Evolutionary conservation across 2,113 vertebrate species (phyloP).

Genomic region (Herpetotheres cachinnans): DNA sequence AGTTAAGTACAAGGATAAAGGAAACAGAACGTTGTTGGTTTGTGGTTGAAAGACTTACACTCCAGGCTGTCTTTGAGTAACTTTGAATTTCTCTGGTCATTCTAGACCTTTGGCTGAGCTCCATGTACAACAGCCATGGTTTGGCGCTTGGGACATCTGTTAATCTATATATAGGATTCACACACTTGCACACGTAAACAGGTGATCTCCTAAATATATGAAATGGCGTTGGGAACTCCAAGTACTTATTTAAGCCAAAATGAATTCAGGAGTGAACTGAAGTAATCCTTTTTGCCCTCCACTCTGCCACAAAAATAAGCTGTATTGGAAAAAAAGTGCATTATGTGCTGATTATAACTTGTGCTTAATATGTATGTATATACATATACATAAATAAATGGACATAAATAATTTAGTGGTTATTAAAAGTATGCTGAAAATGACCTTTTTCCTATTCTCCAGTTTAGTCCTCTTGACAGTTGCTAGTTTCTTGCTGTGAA

Average conservation of each 20-base stretch:
- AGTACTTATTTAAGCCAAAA: constrained; percentile 54
- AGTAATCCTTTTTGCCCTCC: constrained; percentile 6
- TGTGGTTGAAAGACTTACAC: not conserved
- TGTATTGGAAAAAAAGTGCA: not conserved
- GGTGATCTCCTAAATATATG: constrained; percentile 64
- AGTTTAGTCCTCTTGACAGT: not conserved
- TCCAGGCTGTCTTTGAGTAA: not conserved
- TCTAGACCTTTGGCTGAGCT: constrained; percentile 44
- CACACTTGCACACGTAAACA: constrained; percentile 58
- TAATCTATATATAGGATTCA: constrained; percentile 65
- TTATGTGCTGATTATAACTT: not conserved
- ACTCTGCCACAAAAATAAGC: not conserved
- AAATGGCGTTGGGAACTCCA: constrained; percentile 40
- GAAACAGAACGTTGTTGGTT: not conserved
- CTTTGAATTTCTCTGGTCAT: constrained; percentile 36
- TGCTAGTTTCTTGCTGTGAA: not conserved
- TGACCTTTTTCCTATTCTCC: not conserved
- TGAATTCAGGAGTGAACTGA: constrained; percentile 1
- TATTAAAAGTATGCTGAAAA: not conserved
- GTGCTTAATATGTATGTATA: not conserved
- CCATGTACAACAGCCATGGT: constrained; percentile 23
- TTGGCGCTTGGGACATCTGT: constrained; percentile 58
- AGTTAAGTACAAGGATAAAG: not conserved
- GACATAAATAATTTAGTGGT: not conserved
- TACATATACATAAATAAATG: not conserved